phyloP scores from a whole-genome alignment of 2,113 vertebrate genomes.

The Speoplatyrhinus poulsoni region DNA sequence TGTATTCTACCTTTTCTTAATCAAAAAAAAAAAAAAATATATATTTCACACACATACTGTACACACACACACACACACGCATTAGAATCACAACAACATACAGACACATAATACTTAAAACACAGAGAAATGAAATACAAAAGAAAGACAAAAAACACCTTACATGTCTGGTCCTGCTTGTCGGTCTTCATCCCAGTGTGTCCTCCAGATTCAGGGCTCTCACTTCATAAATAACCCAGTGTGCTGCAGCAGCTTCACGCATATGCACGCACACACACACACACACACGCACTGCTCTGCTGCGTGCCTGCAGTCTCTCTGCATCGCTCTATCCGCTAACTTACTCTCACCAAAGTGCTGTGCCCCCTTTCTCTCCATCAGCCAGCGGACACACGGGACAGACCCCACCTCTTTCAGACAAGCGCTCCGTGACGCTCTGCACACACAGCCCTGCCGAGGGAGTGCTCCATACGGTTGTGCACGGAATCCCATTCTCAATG shows the following conservation, averaged over 20 bases:
- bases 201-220: conserved; percentile 35
- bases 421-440: conserved; percentile 40
- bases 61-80: conserved; percentile 6
- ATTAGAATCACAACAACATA: conserved; percentile 37
- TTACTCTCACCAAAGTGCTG: conserved; percentile 32
- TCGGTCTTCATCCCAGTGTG: conserved; percentile 3
- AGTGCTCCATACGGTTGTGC: conserved; percentile 25
- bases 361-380: conserved; percentile 61
- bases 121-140: conserved; percentile 9
- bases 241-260: conserved; percentile 57
- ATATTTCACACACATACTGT: conserved; percentile 9
- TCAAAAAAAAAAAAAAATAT: not conserved
- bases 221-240: conserved; percentile 50
- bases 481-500: not conserved
- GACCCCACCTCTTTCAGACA: conserved; percentile 64
- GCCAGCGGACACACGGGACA: conserved; percentile 60
- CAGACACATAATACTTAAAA: conserved; percentile 16
- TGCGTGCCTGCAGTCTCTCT: conserved; percentile 62
- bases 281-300: conserved; percentile 51
- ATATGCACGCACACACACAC: conserved; percentile 31
- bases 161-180: not conserved
- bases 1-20: not conserved
- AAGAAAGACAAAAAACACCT: not conserved
- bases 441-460: not conserved
- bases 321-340: conserved; percentile 50